These are phyloP conservation scores for Stenchaetothrips biformis DNA, from an alignment of 2,888 invertebrate species.

Conservation along the genomic window DNA sequence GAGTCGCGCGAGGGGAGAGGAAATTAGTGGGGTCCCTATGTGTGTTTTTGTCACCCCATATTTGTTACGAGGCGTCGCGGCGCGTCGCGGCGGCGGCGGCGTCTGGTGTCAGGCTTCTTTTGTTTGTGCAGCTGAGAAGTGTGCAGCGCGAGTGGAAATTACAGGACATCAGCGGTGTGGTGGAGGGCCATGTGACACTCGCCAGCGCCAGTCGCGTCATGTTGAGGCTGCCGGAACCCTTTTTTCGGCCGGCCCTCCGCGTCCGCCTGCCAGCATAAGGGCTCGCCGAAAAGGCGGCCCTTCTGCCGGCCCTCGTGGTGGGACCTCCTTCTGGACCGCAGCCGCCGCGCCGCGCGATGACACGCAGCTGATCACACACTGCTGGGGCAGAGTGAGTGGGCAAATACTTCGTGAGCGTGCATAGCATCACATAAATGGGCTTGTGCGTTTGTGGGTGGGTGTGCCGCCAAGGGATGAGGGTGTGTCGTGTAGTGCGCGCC, in stretches of 20 bases:
- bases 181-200: not conserved
- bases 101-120: no score
- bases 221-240: no score
- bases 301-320: no score
- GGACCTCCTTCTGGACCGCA: no score
- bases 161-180: not conserved
- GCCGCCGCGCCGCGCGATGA: not conserved
- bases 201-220: not conserved
- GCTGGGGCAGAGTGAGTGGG: not conserved
- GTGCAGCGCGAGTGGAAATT: not conserved
- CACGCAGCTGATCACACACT: constrained; percentile 21
- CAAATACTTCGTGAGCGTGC: constrained; percentile 8
- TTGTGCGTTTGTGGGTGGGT: not conserved
- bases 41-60: not conserved
- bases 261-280: no score
- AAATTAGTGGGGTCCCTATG: not conserved
- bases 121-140: not conserved
- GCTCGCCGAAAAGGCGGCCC: no score
- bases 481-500: not conserved
- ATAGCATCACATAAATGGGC: not conserved
- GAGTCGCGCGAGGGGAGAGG: not conserved
- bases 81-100: not conserved
- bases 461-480: not conserved
- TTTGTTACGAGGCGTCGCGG: not conserved
- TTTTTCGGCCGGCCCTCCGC: no score